Evolutionary conservation across 2,888 invertebrate species (phyloP).

Genomic region (Neocrepidodera transversa): DNA sequence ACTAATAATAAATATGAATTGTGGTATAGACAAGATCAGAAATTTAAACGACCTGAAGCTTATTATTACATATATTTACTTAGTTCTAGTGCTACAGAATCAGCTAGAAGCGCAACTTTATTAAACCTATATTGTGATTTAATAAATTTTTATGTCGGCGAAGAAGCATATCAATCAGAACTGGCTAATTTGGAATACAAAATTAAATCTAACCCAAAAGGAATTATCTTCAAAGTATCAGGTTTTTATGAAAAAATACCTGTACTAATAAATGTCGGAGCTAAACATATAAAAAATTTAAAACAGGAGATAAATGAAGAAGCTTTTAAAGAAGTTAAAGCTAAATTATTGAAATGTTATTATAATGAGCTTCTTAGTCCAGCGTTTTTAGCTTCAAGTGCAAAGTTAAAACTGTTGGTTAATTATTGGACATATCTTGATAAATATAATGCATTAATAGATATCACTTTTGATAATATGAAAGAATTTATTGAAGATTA

Average conservation of each 20-base stretch:
- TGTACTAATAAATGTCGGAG: conserved; percentile 73
- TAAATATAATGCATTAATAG: conserved; percentile 66
- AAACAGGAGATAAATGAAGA: conserved; percentile 64
- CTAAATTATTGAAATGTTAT: conserved; percentile 69
- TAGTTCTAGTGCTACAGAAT: conserved; percentile 69
- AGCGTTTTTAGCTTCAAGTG: conserved; percentile 71
- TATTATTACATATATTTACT: conserved; percentile 76
- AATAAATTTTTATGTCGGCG: conserved; percentile 40
- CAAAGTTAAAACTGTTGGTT: conserved; percentile 73
- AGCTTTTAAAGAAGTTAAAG: conserved; percentile 76
- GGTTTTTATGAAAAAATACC: conserved; percentile 48
- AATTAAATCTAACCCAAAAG: conserved; percentile 38
- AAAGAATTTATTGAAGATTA: conserved; percentile 67
- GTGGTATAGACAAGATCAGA: conserved; percentile 86
- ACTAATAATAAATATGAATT: conserved; percentile 68
- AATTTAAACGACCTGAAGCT: conserved; percentile 81
- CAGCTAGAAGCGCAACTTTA: conserved; percentile 55
- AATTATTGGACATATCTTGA: conserved; percentile 73
- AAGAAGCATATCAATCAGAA: conserved; percentile 45
- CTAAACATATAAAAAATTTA: conserved; percentile 70
- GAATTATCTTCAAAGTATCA: conserved; percentile 41
- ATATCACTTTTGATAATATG: conserved; percentile 68
- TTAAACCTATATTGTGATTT: conserved; percentile 42
- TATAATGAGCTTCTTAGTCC: conserved; percentile 80
- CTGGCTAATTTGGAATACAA: conserved; percentile 39